Evolutionary conservation across 2,797 vertebrate genomes (phyloP), one percentile per base, ranked within the genome.

Genomic region (Gila robusta): DNA sequence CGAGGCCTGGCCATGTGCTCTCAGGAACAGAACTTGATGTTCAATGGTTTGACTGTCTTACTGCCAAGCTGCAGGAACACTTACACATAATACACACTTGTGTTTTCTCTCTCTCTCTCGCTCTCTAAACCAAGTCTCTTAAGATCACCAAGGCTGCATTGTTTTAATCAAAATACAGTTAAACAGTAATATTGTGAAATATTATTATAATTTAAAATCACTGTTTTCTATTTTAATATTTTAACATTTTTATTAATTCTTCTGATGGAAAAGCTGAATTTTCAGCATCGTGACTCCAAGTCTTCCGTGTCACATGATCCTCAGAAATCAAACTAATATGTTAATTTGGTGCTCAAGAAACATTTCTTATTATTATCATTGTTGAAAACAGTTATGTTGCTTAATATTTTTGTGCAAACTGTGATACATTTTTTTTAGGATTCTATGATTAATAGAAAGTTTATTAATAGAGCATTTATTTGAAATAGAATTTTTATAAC

Each of bases 31-130:
- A 79, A 35, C 35, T 26, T 64, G 37, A 49, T 66, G 67, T 70
- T 41, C 49, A 79, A 4, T 52, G 19, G 23, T 54, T 54, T 81
- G 47, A 69, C 79, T 70, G 47, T 81, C 66, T 54, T 71, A 6
- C 49, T 82, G 80, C 66, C 66, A 56, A 70, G 80, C 49, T 71
- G 67, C 35, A 71, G 32, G 10, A 82, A 72, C 67, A 82, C 16
- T 72, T 26, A 37, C 28, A 59, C 67, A 62, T 26, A 66, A 6
- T 26, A 73, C 52, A 73, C 54, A 32, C 7, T 73, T 73, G 52
- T n/a, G 4, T 64, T n/a, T n/a, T n/a, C n/a, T 64, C 59, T 64
- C n/a, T 64, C 59, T 64, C 59, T 26, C 59, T 62, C 56, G n/a
- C 56, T 59, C 56, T 59, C 41, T 4, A 4, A 47, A 47, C 47